Percentiles rank a stretch among this genome's conserved stretches.
These are phyloP conservation scores for Romanogobio albipinnatus DNA, from an alignment of 2,113 vertebrate genomes.

Conservation along the genomic window DNA sequence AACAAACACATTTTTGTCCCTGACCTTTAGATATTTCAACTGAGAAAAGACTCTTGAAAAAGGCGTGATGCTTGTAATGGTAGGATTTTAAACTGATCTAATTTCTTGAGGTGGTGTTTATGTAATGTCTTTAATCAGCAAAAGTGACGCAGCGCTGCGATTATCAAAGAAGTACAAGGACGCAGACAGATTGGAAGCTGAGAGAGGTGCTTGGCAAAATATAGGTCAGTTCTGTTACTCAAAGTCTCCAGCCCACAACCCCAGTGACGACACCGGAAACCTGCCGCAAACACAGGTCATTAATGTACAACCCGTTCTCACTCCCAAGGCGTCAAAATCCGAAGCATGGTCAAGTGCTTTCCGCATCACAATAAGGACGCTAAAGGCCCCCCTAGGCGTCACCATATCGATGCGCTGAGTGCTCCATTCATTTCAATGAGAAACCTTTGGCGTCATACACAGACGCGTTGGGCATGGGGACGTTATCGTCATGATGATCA, in stretches of 20 bases:
- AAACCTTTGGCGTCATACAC: too few relatives aligned
- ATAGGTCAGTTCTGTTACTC: constrained; percentile 15
- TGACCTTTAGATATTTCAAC: not conserved
- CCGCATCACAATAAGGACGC: too few relatives aligned
- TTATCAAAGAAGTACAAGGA: constrained; percentile 28
- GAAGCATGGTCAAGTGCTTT: too few relatives aligned
- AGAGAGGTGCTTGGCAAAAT: constrained; percentile 20
- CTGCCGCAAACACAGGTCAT: constrained; percentile 23
- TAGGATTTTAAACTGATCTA: constrained; percentile 15
- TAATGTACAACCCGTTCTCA: too few relatives aligned
- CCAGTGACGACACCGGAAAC: constrained; percentile 29
- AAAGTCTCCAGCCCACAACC: constrained; percentile 20
- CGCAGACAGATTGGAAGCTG: not conserved
- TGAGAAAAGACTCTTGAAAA: not conserved
- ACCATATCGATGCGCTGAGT: too few relatives aligned
- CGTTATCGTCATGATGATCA: too few relatives aligned
- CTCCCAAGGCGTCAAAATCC: too few relatives aligned
- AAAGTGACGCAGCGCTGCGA: not conserved
- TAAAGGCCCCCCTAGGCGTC: too few relatives aligned
- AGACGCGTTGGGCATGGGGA: too few relatives aligned
- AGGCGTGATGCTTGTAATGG: not conserved
- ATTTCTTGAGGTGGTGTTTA: constrained; percentile 25
- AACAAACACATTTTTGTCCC: not conserved
- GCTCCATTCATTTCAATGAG: too few relatives aligned
- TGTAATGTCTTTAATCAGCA: constrained; percentile 37